Percentiles rank a stretch among this genome's conserved stretches.
phyloP scores from a whole-genome alignment of 2,797 vertebrate species.

The Hippocampus kuda region DNA sequence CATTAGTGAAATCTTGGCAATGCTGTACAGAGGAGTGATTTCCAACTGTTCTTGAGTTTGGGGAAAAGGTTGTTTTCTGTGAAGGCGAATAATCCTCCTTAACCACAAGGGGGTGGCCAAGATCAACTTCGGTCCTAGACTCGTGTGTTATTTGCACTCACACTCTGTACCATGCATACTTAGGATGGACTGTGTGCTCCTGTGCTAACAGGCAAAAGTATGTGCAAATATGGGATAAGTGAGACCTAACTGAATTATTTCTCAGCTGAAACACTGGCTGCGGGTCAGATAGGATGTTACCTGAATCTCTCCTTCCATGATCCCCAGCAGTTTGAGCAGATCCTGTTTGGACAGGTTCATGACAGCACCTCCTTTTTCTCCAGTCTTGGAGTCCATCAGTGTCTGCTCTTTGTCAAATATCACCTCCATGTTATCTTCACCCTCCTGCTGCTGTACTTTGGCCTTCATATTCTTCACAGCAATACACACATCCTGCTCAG shows the following conservation, averaged over 20 bases:
- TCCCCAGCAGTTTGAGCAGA: constrained; percentile 83
- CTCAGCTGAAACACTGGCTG: not conserved
- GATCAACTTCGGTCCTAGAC: not conserved
- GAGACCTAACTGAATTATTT: not conserved
- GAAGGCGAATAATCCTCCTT: constrained; percentile 14
- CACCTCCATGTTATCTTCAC: constrained; percentile 60
- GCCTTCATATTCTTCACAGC: constrained; percentile 76
- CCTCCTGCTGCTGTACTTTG: constrained; percentile 73
- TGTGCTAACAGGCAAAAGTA: not conserved
- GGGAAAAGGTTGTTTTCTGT: not conserved
- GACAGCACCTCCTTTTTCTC: constrained; percentile 60
- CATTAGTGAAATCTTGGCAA: not conserved
- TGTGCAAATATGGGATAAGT: not conserved
- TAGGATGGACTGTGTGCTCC: not conserved
- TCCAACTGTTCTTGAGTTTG: not conserved
- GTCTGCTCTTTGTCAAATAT: constrained; percentile 74
- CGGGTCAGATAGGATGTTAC: constrained; percentile 49
- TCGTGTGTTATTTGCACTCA: not conserved
- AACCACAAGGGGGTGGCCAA: constrained; percentile 54
- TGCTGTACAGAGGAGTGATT: not conserved
- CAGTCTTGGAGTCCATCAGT: constrained; percentile 63
- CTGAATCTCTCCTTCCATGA: constrained; percentile 98
- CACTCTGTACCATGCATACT: not conserved
- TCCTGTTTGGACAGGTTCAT: constrained; percentile 84
- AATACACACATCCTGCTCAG: constrained; percentile 71